Base-by-base conservation (phyloP, 2,797 vertebrate species). In the Lophius americanus region DNA sequence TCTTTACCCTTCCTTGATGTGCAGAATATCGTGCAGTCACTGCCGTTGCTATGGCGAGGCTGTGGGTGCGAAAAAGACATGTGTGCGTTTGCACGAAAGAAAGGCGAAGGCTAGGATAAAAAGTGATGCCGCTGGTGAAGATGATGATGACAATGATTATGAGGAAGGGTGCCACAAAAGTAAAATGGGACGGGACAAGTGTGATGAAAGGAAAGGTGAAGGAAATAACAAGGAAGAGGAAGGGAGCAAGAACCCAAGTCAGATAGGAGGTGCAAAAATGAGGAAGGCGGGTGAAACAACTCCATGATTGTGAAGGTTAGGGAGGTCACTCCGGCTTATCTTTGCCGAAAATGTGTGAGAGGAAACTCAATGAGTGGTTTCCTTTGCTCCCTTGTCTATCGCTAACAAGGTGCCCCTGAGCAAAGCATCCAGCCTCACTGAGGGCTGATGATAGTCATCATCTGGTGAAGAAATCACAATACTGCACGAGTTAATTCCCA, bases 21-120 rank as follows among this genome's bases (percentile, higher is more conserved):
- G 72, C 69, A 70, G 66, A 39, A 76, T 84, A 73, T 78, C 54
- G 63, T 53, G 53, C 78, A 79, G 73, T 75, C 67, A 37, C 55
- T 80, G 76, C 81, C 76, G 91, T 91, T 93, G 91, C 91, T 86
- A 90, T 90, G 86, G 91, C 43, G 73, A 93, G 83, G 82, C 78
- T 84, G 81, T 73, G 78, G 85, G 79, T 86, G 87, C 58, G 43
- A 87, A 76, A 64, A 87, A 77, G 64, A 70, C 51, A 82, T 51
- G 60, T 65, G 44, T 14, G 51, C 13, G 48, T 64, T 69, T 60
- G 54, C 67, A 41, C 61, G 54, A 65, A 41, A 43, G 48, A 70
- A 23, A 58, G 63, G 54, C 4, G 35, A 69, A 51, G 37, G 62
- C 47, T 38, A 53, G 11, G 36, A 35, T n/a, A 38, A 7, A 8